Percentiles rank a stretch among this genome's conserved stretches.
These are phyloP conservation scores for Parambassis ranga DNA, from an alignment of 2,797 vertebrate genomes.

Conservation along the genomic window DNA sequence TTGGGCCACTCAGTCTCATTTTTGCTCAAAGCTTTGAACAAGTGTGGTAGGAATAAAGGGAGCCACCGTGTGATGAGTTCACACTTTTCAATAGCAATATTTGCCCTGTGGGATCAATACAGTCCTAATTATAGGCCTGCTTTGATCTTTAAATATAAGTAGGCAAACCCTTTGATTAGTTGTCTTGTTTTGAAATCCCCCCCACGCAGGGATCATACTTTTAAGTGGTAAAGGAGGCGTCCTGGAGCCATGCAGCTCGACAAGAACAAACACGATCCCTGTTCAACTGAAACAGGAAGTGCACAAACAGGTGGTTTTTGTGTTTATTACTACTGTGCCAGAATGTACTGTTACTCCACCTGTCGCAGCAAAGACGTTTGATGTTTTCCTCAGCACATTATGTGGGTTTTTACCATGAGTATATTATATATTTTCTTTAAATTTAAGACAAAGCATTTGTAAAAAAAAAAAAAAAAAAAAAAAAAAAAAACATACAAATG, in stretches of 20 bases:
- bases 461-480: no score
- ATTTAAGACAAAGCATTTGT: no score
- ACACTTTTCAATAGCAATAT: conserved; percentile 3
- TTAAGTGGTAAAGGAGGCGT: conserved; percentile 20
- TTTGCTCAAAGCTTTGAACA: background rate
- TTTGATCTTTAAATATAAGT: conserved; percentile 37
- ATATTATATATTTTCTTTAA: no score
- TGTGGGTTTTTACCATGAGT: background rate
- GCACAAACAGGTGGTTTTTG: conserved; percentile 41
- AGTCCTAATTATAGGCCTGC: conserved; percentile 6
- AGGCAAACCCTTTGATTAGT: conserved; percentile 38
- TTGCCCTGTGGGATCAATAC: conserved; percentile 29
- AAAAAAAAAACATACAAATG: background rate
- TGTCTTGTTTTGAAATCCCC: conserved; percentile 33
- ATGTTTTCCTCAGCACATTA: background rate
- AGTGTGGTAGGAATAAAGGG: background rate
- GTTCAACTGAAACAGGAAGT: conserved; percentile 40
- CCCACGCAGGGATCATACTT: conserved; percentile 10
- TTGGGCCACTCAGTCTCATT: background rate
- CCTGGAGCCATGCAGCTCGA: conserved; percentile 11
- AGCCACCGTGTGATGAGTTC: background rate
- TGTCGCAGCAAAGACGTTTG: conserved; percentile 1
- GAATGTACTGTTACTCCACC: conserved; percentile 32
- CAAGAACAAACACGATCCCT: conserved; percentile 57
- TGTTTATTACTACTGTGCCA: conserved; percentile 48